Evolutionary conservation across 2,797 vertebrate species (phyloP), one percentile per base, ranked within the genome.

Genomic region (Anabas testudineus): DNA sequence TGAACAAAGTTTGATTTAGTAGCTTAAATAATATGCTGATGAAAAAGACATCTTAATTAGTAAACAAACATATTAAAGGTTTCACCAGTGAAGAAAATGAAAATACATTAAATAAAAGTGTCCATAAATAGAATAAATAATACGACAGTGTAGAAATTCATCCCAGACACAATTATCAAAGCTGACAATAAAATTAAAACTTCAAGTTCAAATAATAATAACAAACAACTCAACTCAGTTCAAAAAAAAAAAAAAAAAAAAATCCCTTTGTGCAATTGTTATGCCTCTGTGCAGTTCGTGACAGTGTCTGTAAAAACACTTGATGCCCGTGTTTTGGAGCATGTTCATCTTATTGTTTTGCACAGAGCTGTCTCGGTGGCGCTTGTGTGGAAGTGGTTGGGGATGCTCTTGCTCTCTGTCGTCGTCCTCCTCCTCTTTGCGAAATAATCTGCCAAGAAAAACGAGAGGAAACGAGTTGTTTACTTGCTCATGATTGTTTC

Each of bases 361-460:
- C 94, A 93, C 43, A 86, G 90, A 49, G 94, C 92, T 68, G 94
- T 91, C 77, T 96, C 95, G 19, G 61, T 69, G 60, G 91, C 78
- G 26, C 79, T 83, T 26, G 88, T 69, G 28, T 87, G 62, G 0
- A 86, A 42, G 9, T 86, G 34, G 26, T 57, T 71, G 53, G 34
- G 65, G 36, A 45, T 45, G 56, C 80, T 78, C 73, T 88, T 93
- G 2, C 78, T 71, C 32, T 94, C 93, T 24, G 86, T 79, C 4
- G 86, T 79, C 4, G 83, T 86, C 75, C 91, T 90, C 82, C 94
- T 96, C 74, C 94, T 94, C 81, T 95, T 96, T 30, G 90, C 71
- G 65, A 96, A 97, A 71, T 95, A 96, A 83, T 97, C 97, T 97
- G 91, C 30, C 55, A 76, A 69, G 8, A 74, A 41, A 72, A 64